Conservation (phyloP, 2,797 vertebrate species). For the Tauraco hartlaubi region DNA sequence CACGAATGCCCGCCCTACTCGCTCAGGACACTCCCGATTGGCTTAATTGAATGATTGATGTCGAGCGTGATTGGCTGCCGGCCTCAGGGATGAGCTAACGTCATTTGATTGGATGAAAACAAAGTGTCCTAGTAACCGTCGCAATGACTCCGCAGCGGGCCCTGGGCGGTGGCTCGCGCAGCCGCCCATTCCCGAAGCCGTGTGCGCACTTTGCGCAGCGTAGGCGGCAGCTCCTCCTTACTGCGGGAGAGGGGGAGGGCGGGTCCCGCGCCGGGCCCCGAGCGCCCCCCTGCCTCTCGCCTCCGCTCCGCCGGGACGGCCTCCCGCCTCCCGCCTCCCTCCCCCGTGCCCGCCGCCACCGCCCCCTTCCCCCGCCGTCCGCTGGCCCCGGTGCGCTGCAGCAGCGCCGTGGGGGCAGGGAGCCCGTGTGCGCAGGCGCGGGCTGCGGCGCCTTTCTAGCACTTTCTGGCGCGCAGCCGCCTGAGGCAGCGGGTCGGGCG, state of each 20-base stretch:
- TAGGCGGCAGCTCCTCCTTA: conserved; percentile 32
- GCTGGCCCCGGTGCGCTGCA: background rate
- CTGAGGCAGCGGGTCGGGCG: background rate
- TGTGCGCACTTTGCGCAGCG: conserved; percentile 31
- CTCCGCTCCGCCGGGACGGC: background rate
- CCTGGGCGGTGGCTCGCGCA: conserved; percentile 46
- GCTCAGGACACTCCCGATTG: background rate
- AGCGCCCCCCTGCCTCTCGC: background rate
- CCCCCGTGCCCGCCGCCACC: background rate
- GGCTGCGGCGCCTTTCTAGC: conserved; percentile 32
- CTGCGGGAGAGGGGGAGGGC: background rate
- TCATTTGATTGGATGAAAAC: conserved; percentile 2
- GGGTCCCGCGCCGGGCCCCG: background rate
- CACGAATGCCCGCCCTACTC: background rate
- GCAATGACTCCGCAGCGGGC: conserved; percentile 57
- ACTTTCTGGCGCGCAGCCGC: conserved; percentile 50
- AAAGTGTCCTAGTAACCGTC: conserved; percentile 54
- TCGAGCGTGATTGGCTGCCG: background rate
- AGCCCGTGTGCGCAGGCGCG: background rate
- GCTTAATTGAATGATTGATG: conserved; percentile 71
- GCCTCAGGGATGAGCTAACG: background rate
- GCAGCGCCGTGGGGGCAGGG: background rate
- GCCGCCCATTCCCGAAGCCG: background rate
- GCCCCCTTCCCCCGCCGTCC: background rate
- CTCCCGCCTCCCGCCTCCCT: too few relatives aligned